Percentiles rank a stretch among this genome's conserved stretches.
These are phyloP conservation scores for Dasysyrphus tricinctus DNA, from an alignment of 2,888 invertebrate species.

Conservation along the genomic window DNA sequence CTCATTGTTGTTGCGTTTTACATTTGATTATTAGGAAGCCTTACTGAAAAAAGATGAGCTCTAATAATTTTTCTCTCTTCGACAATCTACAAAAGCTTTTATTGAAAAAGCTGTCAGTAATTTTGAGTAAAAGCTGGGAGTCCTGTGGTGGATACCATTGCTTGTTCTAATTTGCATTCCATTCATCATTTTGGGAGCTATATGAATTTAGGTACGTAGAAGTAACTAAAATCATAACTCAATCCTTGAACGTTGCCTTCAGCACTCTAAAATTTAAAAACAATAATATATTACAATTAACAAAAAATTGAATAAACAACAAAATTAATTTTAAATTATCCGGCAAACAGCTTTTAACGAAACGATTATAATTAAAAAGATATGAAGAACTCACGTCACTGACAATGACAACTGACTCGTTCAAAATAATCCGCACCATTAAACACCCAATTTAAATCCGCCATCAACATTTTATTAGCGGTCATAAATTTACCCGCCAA, in stretches of 20 bases:
- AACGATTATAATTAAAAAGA: conserved; percentile 23
- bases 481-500: conserved; percentile 44
- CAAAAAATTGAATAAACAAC: neutral
- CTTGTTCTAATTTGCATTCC: neutral
- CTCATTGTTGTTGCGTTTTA: too few relatives aligned
- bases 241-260: neutral
- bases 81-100: too few relatives aligned
- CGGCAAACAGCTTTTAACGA: conserved; percentile 35
- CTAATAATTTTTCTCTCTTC: too few relatives aligned
- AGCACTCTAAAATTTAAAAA: neutral
- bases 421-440: conserved; percentile 44
- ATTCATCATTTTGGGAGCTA: neutral
- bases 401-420: conserved; percentile 34
- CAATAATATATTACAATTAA: neutral
- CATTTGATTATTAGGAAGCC: too few relatives aligned
- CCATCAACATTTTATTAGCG: conserved; percentile 65
- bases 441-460: conserved; percentile 56
- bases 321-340: conserved; percentile 33
- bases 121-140: too few relatives aligned
- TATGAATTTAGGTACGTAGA: neutral
- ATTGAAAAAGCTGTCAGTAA: too few relatives aligned
- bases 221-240: neutral
- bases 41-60: too few relatives aligned
- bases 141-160: too few relatives aligned
- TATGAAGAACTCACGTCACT: conserved; percentile 26